Base-by-base conservation (phyloP, 1,140 invertebrate genomes). In the Drosophila watanabei region DNA sequence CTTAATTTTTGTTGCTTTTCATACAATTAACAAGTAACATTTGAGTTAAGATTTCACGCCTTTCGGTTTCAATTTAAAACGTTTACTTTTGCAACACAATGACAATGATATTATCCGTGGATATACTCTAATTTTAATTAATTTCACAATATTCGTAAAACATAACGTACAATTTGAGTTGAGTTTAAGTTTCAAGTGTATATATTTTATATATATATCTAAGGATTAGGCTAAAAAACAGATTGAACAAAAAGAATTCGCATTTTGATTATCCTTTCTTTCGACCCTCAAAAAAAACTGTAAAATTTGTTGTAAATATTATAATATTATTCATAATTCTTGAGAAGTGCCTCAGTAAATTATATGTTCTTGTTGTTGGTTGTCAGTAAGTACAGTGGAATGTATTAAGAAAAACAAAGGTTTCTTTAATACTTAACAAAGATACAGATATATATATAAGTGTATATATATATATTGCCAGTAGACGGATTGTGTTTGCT, bases 21-120 rank as follows among this genome's bases (percentile, higher is more conserved):
- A 88, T 88, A 78, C 81, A 89, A 39, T 84, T 84, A 90, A 90
- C 78, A 89, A 85, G 80, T 90, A 85, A 90, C 81, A 78, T 75
- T 84, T 75, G 73, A 37, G 59, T 57, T 77, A 52, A 61, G 57
- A 76, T 77, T 59, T 54, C 37, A 51, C 33, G 35, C 52, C 30
- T 52, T 68, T 52, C 41, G 61, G 76, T 63, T 79, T 78, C 65
- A 77, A 73, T 81, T 85, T 51, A 79, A 82, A 82, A 79, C 70
- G 69, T 73, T 75, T 62, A 41, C 51, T 75, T 75, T 80, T 69
- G 63, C 80, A 87, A 88, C 80, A 69, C 80, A 88, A 86, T 87
- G 79, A 52, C 49, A 83, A 56, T 56, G 54, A 56, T 56, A 28
- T 56, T 79, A 82, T 82, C 52, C 48, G 43, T 80, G 52, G 77